Evolutionary conservation across 2,888 invertebrate species (phyloP).

Genomic region (Heteromyza rotundicornis): DNA sequence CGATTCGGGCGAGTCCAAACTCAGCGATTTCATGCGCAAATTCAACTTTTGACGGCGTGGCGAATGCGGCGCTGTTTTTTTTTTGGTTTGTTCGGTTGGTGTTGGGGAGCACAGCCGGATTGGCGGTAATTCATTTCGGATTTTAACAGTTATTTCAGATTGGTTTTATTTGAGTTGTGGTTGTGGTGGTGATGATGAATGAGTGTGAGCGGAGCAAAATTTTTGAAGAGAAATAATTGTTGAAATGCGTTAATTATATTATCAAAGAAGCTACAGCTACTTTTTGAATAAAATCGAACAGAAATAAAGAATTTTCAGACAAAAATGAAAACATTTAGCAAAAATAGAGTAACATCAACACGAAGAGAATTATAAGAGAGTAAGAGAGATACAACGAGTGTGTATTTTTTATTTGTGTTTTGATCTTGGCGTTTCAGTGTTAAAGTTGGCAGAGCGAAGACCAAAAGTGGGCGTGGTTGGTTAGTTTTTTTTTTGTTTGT

Average conservation of each 20-base stretch:
- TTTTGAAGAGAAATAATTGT: constrained; percentile 1
- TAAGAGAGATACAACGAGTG: background rate
- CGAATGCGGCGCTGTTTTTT: constrained; percentile 85
- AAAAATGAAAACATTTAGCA: background rate
- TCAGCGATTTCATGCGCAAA: constrained; percentile 97
- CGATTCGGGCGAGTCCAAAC: constrained; percentile 94
- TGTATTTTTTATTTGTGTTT: no score
- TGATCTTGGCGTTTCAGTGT: no score
- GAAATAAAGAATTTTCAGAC: background rate
- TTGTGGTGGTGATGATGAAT: constrained; percentile 22
- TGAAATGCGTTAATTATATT: constrained; percentile 1
- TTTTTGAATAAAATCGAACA: no score
- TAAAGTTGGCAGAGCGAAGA: no score
- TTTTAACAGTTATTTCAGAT: constrained; percentile 26
- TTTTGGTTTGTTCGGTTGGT: constrained; percentile 24
- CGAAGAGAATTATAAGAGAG: no score
- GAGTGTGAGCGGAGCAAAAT: background rate
- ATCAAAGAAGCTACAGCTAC: background rate
- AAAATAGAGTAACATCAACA: background rate
- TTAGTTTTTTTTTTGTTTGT: no score
- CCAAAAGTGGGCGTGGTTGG: no score
- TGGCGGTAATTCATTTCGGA: constrained; percentile 13
- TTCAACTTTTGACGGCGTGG: constrained; percentile 95
- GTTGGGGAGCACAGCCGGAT: background rate
- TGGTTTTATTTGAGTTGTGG: constrained; percentile 17